Evolutionary conservation across 1,140 invertebrate species (phyloP).

Genomic region (Drosophila tsacasi): DNA sequence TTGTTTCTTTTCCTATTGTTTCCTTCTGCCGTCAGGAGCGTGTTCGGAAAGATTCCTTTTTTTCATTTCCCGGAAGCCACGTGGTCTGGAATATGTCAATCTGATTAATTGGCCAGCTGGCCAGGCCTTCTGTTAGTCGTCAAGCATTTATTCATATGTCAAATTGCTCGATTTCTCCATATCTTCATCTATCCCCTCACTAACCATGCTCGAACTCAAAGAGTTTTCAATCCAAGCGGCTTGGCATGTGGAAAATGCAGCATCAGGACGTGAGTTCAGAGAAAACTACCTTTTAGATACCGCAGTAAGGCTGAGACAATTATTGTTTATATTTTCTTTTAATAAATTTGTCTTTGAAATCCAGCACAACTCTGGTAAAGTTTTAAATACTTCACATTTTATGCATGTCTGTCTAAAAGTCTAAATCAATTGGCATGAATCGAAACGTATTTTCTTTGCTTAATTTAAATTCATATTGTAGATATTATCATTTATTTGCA

Average conservation of each 20-base stretch:
- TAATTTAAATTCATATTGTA: too few species aligned
- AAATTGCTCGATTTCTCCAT: conserved; percentile 16
- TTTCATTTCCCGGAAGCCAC: conserved; percentile 17
- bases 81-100: conserved; percentile 38
- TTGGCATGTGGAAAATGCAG: conserved; percentile 38
- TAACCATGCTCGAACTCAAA: conserved; percentile 1
- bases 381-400: conserved; percentile 4
- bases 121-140: conserved; percentile 36
- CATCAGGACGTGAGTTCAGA: conserved; percentile 42
- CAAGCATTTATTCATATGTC: conserved; percentile 46
- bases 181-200: conserved; percentile 4
- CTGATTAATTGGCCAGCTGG: conserved; percentile 63
- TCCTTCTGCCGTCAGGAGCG: conserved; percentile 17
- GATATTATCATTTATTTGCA: neutral
- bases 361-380: conserved; percentile 12
- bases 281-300: conserved; percentile 30
- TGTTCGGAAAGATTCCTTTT: conserved; percentile 13
- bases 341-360: neutral
- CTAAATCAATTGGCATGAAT: conserved; percentile 8
- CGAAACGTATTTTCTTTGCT: neutral
- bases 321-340: neutral
- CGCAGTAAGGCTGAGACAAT: conserved; percentile 19
- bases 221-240: conserved; percentile 22
- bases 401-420: conserved; percentile 3
- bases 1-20: conserved; percentile 33